These are phyloP conservation scores for Lasioglossum lativentre DNA, from an alignment of 2,888 invertebrate genomes.

Conservation along the genomic window DNA sequence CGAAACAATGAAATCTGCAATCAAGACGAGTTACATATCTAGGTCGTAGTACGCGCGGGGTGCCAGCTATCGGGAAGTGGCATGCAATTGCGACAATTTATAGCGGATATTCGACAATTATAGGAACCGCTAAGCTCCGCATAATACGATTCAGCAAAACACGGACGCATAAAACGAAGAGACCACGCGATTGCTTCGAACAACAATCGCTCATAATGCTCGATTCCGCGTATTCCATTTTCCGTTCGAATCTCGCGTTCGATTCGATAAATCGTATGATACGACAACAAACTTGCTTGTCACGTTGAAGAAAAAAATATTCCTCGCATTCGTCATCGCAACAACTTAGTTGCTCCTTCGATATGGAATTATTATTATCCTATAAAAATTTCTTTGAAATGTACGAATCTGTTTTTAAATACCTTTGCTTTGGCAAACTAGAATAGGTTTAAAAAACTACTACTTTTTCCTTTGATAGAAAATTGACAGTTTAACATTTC, in stretches of 20 bases:
- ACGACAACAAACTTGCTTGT: background rate
- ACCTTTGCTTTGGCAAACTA: background rate
- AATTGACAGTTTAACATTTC: background rate
- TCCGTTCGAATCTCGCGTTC: background rate
- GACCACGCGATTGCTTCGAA: background rate
- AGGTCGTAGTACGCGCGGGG: slow-evolving; percentile 32
- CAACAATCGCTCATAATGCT: background rate
- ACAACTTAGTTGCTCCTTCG: background rate
- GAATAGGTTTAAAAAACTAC: background rate
- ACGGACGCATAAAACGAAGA: background rate
- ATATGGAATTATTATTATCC: background rate
- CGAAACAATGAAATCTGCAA: slow-evolving; percentile 48
- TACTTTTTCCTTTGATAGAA: background rate
- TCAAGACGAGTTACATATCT: slow-evolving; percentile 51
- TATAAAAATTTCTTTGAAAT: background rate
- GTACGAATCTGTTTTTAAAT: background rate
- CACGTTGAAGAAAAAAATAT: background rate
- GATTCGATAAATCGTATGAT: background rate
- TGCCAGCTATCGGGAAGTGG: slow-evolving; percentile 49
- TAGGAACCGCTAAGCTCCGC: slow-evolving; percentile 37
- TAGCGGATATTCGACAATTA: slow-evolving; percentile 57
- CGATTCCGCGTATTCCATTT: background rate
- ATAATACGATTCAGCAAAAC: slow-evolving; percentile 32
- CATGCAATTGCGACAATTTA: slow-evolving; percentile 58
- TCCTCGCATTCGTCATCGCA: background rate